These are phyloP conservation scores for Oreochromis grahami DNA, from an alignment of 2,797 vertebrate genomes.

Conservation along the genomic window DNA sequence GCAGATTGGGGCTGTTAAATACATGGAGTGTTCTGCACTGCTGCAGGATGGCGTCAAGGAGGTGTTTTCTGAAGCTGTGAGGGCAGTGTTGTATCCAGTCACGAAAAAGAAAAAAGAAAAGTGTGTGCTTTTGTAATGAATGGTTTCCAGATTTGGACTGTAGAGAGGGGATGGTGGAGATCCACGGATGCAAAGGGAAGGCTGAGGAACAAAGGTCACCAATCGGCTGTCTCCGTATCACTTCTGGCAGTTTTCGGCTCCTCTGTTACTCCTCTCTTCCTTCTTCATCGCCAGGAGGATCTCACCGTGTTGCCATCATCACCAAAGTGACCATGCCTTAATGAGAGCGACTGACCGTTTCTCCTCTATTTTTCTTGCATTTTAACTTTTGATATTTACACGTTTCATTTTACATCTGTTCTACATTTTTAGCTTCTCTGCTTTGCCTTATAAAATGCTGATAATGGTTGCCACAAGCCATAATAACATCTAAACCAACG, in stretches of 20 bases:
- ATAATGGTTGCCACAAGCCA: constrained; percentile 65
- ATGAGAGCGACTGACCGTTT: constrained; percentile 54
- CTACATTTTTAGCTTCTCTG: constrained; percentile 65
- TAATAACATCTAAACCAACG: constrained; percentile 57
- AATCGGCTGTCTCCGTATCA: constrained; percentile 28
- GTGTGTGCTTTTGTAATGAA: constrained; percentile 86
- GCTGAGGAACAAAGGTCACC: constrained; percentile 38
- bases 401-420: constrained; percentile 57
- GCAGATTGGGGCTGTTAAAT: constrained; percentile 92
- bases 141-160: constrained; percentile 57
- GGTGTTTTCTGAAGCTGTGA: constrained; percentile 89
- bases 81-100: constrained; percentile 88
- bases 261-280: constrained; percentile 45
- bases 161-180: constrained; percentile 49
- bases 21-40: constrained; percentile 91
- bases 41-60: constrained; percentile 89
- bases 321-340: constrained; percentile 73
- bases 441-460: constrained; percentile 66
- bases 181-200: constrained; percentile 49
- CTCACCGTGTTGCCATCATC: constrained; percentile 58
- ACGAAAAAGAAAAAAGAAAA: constrained; percentile 90
- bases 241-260: constrained; percentile 44
- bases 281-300: constrained; percentile 59
- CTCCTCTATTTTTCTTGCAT: constrained; percentile 60
- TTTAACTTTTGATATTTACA: constrained; percentile 72